Percentiles rank a stretch among this genome's conserved stretches.
Evolutionary conservation across 2,797 vertebrate species (phyloP).

Genomic region (Poeciliopsis turneri): DNA sequence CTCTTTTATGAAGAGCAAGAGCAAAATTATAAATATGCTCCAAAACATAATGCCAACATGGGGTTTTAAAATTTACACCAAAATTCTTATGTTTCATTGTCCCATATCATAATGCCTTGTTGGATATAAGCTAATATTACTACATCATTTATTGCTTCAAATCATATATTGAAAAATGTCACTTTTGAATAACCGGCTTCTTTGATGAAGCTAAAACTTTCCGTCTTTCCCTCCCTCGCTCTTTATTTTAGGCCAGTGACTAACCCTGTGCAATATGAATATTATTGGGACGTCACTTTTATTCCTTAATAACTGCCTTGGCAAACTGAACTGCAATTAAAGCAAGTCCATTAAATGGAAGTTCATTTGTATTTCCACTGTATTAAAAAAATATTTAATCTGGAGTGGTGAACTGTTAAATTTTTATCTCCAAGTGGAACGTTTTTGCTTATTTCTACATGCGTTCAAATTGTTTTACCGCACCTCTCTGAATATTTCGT

Average conservation of each 20-base stretch:
- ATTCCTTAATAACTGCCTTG: conserved; percentile 51
- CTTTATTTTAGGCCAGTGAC: conserved; percentile 21
- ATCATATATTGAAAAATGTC: conserved; percentile 4
- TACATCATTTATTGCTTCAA: not conserved
- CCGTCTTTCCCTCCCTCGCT: not conserved
- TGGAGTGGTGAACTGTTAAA: not conserved
- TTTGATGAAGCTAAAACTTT: not conserved
- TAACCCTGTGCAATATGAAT: conserved; percentile 23
- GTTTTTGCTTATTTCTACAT: not conserved
- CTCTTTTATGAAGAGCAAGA: not conserved
- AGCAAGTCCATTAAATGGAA: conserved; percentile 21
- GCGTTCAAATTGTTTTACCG: not conserved
- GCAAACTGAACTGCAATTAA: conserved; percentile 47
- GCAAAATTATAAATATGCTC: not conserved
- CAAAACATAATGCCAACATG: not conserved
- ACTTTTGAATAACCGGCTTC: not conserved
- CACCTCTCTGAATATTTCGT: not conserved
- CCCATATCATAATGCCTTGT: not conserved
- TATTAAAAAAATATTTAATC: conserved; percentile 11
- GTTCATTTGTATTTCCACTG: conserved; percentile 17
- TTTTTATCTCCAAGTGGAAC: not conserved
- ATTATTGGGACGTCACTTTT: conserved; percentile 42
- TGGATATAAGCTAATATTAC: not conserved
- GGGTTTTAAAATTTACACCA: not conserved
- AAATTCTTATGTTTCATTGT: not conserved